Percentiles rank a stretch among this genome's conserved stretches.
These are phyloP conservation scores for Sus cebifrons DNA, from an alignment of 2,797 vertebrate genomes.

Conservation along the genomic window DNA sequence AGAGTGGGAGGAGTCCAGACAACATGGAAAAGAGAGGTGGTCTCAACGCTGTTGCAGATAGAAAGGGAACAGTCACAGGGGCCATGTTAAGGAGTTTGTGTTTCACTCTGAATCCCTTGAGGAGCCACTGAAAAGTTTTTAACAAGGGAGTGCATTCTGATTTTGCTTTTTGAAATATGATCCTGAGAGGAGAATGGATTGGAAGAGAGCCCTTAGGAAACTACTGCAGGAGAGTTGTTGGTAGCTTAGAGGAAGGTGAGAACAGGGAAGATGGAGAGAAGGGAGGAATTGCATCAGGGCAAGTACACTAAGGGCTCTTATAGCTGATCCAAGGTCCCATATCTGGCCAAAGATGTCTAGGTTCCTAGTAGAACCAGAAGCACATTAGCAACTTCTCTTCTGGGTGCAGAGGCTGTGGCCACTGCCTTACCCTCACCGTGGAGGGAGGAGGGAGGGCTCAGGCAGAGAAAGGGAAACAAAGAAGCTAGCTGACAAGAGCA, in stretches of 20 bases:
- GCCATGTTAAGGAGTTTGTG: not conserved
- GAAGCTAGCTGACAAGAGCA: not conserved
- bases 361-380: not conserved
- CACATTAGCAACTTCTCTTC: not conserved
- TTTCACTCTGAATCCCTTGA: conserved; percentile 2
- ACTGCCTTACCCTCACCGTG: not conserved
- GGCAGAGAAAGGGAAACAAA: not conserved
- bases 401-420: not conserved
- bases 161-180: conserved; percentile 23
- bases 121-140: conserved; percentile 1
- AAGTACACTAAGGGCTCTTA: not conserved
- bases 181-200: not conserved
- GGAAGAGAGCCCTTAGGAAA: not conserved
- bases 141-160: not conserved
- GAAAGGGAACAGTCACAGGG: not conserved
- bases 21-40: not conserved
- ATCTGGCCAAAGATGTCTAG: not conserved
- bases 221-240: not conserved
- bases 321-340: not conserved
- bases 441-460: not conserved
- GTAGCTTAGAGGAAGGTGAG: not conserved
- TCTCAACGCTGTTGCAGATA: not conserved
- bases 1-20: not conserved
- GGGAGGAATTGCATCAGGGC: not conserved
- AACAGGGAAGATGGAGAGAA: not conserved